These are phyloP conservation scores for Myotis findleyi DNA, from an alignment of 2,797 vertebrate genomes.

Conservation along the genomic window DNA sequence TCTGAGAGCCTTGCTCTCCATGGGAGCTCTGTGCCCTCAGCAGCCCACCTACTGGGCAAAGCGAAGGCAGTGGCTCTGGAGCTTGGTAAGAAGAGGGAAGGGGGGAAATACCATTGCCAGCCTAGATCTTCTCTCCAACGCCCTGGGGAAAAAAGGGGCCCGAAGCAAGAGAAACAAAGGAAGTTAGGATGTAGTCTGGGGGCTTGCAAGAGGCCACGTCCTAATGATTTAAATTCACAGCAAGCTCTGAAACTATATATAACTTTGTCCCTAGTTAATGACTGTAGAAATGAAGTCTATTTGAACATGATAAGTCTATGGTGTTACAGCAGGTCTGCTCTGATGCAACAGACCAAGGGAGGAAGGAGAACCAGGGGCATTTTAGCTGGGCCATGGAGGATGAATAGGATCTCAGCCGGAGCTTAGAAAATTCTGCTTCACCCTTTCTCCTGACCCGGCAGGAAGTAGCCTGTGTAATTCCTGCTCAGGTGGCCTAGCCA, in stretches of 20 bases:
- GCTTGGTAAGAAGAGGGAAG: background rate
- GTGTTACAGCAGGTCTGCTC: background rate
- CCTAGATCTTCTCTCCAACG: background rate
- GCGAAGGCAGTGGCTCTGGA: background rate
- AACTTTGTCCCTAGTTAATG: conserved; percentile 8
- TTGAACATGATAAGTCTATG: background rate
- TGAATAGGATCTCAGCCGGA: background rate
- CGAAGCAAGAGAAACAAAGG: background rate
- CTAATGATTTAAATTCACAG: background rate
- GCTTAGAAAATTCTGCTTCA: background rate
- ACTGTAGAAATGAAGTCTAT: background rate
- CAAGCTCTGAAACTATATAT: background rate
- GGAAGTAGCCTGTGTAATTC: background rate
- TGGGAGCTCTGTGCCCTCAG: background rate
- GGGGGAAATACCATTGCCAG: background rate
- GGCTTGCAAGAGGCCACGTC: background rate
- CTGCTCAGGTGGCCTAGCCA: background rate
- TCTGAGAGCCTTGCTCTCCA: background rate
- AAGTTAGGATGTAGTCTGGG: background rate
- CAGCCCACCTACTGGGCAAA: background rate
- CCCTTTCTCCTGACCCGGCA: background rate
- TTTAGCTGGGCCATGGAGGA: background rate
- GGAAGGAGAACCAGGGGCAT: background rate
- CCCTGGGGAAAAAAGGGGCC: background rate
- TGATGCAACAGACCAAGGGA: background rate